phyloP scores from a whole-genome alignment of 2,797 vertebrate genomes.

The Sebastiscus tertius region DNA sequence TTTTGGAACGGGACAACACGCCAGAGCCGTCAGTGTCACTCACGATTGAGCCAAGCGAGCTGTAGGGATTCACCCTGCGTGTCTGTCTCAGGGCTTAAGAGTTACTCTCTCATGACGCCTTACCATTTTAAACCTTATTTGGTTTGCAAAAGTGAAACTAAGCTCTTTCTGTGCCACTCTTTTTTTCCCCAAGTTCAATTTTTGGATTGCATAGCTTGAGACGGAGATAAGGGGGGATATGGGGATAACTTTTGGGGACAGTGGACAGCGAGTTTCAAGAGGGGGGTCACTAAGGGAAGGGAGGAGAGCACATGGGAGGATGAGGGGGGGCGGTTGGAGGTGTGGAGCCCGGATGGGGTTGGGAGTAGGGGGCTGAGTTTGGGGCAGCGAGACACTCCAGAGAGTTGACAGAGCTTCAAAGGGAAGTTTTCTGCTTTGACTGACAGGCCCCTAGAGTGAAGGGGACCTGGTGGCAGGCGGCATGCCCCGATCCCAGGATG shows the following conservation, averaged over 20 bases:
- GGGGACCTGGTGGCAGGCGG: conserved; percentile 73
- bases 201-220: conserved; percentile 77
- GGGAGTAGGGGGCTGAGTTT: conserved; percentile 40
- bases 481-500: conserved; percentile 68
- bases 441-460: conserved; percentile 79
- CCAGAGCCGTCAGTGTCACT: conserved; percentile 63
- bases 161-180: conserved; percentile 72
- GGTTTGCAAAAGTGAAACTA: conserved; percentile 87
- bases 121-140: conserved; percentile 86
- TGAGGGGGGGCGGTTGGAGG: conserved; percentile 50
- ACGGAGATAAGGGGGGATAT: conserved; percentile 76
- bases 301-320: conserved; percentile 51
- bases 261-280: conserved; percentile 67
- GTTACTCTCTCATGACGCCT: conserved; percentile 80
- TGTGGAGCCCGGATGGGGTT: conserved; percentile 52
- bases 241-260: conserved; percentile 75
- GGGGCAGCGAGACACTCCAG: conserved; percentile 65
- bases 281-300: conserved; percentile 67
- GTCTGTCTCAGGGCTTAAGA: conserved; percentile 80
- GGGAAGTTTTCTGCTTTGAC: conserved; percentile 74
- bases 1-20: conserved; percentile 40
- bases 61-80: conserved; percentile 73
- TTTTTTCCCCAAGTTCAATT: conserved; percentile 63
- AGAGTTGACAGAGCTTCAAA: conserved; percentile 84
- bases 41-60: conserved; percentile 69